These are phyloP conservation scores for Watsonalla cultraria DNA, from an alignment of 2,888 invertebrate genomes.

Conservation along the genomic window DNA sequence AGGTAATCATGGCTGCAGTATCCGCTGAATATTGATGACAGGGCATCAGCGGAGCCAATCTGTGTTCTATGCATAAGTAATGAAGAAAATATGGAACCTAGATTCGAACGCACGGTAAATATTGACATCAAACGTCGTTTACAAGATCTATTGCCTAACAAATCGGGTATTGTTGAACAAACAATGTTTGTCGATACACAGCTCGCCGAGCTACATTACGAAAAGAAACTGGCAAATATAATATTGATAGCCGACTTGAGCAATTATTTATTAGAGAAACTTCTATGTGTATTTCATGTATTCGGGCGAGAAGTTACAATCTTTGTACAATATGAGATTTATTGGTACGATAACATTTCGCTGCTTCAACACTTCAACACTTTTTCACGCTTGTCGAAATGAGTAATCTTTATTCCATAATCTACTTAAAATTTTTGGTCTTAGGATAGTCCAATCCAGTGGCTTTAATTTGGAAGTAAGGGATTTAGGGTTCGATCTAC, in stretches of 20 bases:
- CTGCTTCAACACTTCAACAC: no score
- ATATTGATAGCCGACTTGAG: not conserved
- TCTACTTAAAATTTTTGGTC: no score
- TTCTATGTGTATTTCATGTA: not conserved
- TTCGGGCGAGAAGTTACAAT: no score
- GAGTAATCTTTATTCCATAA: no score
- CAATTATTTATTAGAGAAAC: not conserved
- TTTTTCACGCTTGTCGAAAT: no score
- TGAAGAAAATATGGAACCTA: conserved; percentile 67
- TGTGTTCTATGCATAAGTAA: conserved; percentile 76
- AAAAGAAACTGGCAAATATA: not conserved
- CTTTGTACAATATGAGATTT: no score
- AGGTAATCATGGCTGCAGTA: conserved; percentile 41
- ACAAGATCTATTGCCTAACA: conserved; percentile 26
- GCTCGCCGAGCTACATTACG: not conserved
- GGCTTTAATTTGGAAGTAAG: no score
- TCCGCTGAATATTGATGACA: conserved; percentile 69
- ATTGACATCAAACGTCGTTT: conserved; percentile 46
- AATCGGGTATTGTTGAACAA: conserved; percentile 3
- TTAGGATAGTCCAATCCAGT: no score
- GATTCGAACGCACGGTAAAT: conserved; percentile 62
- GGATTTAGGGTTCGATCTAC: no score
- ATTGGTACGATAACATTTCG: no score
- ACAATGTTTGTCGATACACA: conserved; percentile 2
- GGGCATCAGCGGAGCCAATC: conserved; percentile 63